Evolutionary conservation across 2,113 vertebrate species (phyloP).

Genomic region (Himantopus leucocephalus): DNA sequence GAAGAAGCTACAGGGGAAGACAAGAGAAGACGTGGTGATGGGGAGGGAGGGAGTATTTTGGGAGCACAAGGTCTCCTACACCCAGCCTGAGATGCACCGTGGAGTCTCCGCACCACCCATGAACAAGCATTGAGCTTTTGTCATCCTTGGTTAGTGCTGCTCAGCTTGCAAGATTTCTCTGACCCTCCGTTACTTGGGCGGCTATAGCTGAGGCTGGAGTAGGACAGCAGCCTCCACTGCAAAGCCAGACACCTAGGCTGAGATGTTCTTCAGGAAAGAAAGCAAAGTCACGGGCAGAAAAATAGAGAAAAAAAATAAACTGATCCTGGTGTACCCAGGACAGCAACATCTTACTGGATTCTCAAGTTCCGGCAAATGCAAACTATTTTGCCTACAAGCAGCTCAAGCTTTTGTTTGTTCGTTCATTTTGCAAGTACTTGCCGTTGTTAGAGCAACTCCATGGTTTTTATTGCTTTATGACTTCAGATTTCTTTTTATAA

Average conservation of each 20-base stretch:
- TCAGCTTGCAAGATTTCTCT: not conserved
- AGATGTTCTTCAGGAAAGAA: not conserved
- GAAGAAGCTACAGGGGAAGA: not conserved
- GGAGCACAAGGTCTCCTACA: not conserved
- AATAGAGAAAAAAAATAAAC: not conserved
- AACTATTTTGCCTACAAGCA: not conserved
- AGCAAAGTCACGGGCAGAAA: not conserved
- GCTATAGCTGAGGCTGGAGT: not conserved
- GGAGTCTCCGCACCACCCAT: not conserved
- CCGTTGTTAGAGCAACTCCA: not conserved
- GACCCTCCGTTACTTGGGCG: too few relatives aligned
- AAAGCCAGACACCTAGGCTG: not conserved
- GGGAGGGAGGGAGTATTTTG: not conserved
- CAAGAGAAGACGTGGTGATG: not conserved
- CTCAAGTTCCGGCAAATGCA: not conserved
- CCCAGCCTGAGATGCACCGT: rapidly evolving
- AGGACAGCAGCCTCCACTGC: not conserved
- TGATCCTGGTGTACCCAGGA: not conserved
- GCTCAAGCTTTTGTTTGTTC: not conserved
- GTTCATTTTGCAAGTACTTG: not conserved
- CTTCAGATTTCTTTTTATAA: not conserved
- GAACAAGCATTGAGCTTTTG: not conserved
- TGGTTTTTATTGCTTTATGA: not conserved
- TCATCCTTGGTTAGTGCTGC: not conserved
- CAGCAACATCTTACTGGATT: not conserved